Evolutionary conservation across 2,113 vertebrate species (phyloP), one percentile per base, ranked within the genome.

Genomic region (Plecotus auritus): DNA sequence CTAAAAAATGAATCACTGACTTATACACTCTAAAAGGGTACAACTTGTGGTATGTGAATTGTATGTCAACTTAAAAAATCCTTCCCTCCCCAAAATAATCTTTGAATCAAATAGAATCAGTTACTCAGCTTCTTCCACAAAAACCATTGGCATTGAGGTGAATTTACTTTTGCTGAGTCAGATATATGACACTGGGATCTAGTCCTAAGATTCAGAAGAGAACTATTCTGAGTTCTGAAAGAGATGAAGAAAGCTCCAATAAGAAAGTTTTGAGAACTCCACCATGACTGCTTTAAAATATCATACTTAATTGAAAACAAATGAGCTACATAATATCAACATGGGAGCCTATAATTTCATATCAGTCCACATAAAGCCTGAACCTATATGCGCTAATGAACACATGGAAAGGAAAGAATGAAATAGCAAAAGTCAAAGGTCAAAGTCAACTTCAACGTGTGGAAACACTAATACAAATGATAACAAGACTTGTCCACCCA

Each of bases 21-120:
- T 78, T 56, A 77, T 0, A 78, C 12, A 85, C 32, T 84, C 51
- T 90, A n/a, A 85, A 90, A 67, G 54, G 22, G 18, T 88, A 81
- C 93, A 85, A 20, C 83, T 37, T 85, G 7, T 76, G 45, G 16
- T 77, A 32, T 9, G 11, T 88, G 20, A 91, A 85, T 18, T 83
- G 47, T 9, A 56, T 28, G 67, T 83, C 54, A 90, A 45, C 56
- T 70, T 59, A 42, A 51, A 90, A 86, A 42, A 40, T 40, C 56
- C 5, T 72, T 30, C 10, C 14, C 35, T 80, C 20, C 49, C 51
- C 42, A 77, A 69, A 95, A 89, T 54, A 66, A 78, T 45, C 61
- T 93, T 76, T 93, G 47, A 93, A 86, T 69, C 4, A 86, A 93
- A 67, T 7, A 85, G 66, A 93, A 93, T 49, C 59, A 80, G 35